phyloP scores from a whole-genome alignment of 2,113 vertebrate species.

The Oriolus oriolus region DNA sequence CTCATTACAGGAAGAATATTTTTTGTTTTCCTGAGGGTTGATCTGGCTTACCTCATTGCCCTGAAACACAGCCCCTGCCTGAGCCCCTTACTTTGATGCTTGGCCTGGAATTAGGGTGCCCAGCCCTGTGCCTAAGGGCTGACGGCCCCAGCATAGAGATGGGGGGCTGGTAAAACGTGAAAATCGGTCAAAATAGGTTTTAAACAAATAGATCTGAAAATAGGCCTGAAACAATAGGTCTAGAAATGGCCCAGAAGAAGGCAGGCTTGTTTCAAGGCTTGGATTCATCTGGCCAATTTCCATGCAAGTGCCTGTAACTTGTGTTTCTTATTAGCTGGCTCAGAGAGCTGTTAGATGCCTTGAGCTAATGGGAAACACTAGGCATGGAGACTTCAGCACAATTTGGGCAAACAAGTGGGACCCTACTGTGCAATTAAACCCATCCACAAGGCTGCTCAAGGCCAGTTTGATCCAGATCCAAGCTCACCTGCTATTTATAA shows the following conservation, averaged over 20 bases:
- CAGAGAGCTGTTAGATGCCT: background rate
- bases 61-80: background rate
- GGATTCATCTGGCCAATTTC: background rate
- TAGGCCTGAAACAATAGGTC: background rate
- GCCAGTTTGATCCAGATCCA: background rate
- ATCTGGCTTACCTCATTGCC: background rate
- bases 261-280: background rate
- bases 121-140: background rate
- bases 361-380: slow-evolving; percentile 9
- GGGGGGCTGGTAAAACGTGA: background rate
- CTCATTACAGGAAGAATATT: background rate
- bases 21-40: background rate
- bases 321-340: slow-evolving; percentile 20
- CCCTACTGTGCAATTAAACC: slow-evolving; percentile 10
- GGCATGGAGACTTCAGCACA: background rate
- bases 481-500: slow-evolving; percentile 40
- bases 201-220: background rate
- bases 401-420: background rate
- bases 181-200: background rate
- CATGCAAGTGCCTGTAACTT: background rate
- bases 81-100: background rate
- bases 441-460: background rate
- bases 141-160: background rate
- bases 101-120: background rate
- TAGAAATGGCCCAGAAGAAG: background rate